A percentile compares a stretch with the other conserved stretches of the same genome.
These are phyloP conservation scores for Temnothorax ravouxi DNA, from an alignment of 2,888 invertebrate genomes.

Conservation along the genomic window DNA sequence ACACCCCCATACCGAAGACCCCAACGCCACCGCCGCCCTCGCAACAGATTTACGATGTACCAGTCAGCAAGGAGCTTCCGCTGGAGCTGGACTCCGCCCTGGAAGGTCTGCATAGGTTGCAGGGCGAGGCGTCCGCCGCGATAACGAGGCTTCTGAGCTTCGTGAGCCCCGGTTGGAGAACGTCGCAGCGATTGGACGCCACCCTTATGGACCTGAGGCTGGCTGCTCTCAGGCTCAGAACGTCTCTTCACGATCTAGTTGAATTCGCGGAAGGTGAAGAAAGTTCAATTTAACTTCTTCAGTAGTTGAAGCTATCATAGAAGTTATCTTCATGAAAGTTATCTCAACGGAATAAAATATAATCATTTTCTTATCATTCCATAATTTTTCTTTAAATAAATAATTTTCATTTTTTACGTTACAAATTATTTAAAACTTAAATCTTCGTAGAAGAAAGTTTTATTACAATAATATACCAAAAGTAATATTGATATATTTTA, in stretches of 20 bases:
- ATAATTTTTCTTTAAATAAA: background rate
- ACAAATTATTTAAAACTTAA: background rate
- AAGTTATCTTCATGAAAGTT: background rate
- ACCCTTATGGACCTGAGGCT: constrained; percentile 94
- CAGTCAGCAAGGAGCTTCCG: constrained; percentile 90
- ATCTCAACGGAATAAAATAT: background rate
- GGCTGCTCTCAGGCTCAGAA: constrained; percentile 92
- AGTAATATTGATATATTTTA: background rate
- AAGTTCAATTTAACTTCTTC: background rate
- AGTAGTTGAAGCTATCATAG: background rate
- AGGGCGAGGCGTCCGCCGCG: constrained; percentile 93
- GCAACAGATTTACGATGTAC: constrained; percentile 89
- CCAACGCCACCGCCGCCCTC: constrained; percentile 79
- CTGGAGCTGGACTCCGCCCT: constrained; percentile 92
- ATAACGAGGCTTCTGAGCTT: constrained; percentile 93
- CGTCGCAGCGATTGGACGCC: constrained; percentile 92
- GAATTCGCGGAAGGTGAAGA: constrained; percentile 93
- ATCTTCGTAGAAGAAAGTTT: background rate
- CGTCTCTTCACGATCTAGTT: constrained; percentile 94
- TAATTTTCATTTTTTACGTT: background rate
- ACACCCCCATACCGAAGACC: constrained; percentile 78
- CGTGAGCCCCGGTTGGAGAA: constrained; percentile 94
- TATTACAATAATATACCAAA: background rate
- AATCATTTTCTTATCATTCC: background rate
- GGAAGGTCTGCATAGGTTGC: constrained; percentile 91